Conservation (phyloP, 2,888 invertebrate species). For the Augiades crinisus region DNA sequence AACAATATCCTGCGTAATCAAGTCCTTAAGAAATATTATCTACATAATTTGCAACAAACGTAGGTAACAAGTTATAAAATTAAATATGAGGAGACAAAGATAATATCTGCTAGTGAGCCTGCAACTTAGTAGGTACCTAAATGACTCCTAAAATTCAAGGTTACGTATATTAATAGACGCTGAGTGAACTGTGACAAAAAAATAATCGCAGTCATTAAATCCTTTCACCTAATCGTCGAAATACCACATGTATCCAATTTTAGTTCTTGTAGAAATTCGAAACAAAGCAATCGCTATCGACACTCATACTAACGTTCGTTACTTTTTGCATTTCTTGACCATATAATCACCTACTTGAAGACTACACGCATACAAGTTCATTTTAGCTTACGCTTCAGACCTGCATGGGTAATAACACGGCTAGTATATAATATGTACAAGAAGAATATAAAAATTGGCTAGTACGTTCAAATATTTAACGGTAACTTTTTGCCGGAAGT, state of each 20-base stretch:
- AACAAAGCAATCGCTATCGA: constrained; percentile 47
- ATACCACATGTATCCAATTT: constrained; percentile 35
- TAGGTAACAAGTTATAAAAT: too few species aligned
- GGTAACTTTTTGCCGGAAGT: constrained; percentile 21
- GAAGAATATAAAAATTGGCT: constrained; percentile 19
- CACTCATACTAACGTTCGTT: constrained; percentile 40
- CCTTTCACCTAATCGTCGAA: constrained; percentile 38
- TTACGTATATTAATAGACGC: constrained; percentile 21
- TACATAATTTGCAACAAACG: too few species aligned
- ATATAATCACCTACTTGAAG: constrained; percentile 32
- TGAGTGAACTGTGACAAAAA: constrained; percentile 22
- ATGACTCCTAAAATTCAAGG: constrained; percentile 34
- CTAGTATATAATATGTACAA: constrained; percentile 6
- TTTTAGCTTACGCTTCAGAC: constrained; percentile 49
- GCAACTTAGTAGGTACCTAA: too few species aligned
- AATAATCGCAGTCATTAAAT: constrained; percentile 25
- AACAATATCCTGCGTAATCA: constrained; percentile 1
- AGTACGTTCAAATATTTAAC: constrained; percentile 28
- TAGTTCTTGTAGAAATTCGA: constrained; percentile 36
- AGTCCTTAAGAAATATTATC: too few species aligned
- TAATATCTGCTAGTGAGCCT: too few species aligned
- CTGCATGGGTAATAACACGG: constrained; percentile 21
- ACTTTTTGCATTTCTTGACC: constrained; percentile 56
- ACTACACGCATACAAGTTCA: constrained; percentile 53
- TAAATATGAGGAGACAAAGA: too few species aligned